Conservation (phyloP, 2,888 invertebrate genomes). For the Drosophila algonquin region DNA sequence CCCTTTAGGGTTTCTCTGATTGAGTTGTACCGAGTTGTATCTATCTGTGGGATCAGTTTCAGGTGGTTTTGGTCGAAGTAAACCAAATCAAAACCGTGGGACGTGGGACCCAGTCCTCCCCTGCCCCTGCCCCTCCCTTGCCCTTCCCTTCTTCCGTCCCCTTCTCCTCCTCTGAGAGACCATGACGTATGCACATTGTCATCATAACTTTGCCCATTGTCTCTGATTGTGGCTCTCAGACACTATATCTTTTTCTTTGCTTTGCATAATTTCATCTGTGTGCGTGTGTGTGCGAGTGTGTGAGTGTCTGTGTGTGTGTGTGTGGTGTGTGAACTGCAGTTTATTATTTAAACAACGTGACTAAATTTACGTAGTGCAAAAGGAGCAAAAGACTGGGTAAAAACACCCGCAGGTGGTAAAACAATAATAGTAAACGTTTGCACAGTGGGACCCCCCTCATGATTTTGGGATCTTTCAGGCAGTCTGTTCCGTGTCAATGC, state of each 20-base stretch:
- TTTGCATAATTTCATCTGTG: slow-evolving; percentile 63
- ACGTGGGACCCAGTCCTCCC: neutral
- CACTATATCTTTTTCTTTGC: slow-evolving; percentile 26
- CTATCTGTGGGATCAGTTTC: slow-evolving; percentile 60
- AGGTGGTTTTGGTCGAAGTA: slow-evolving; percentile 42
- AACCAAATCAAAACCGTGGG: slow-evolving; percentile 38
- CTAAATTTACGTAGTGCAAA: slow-evolving; percentile 69
- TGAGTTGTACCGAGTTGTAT: slow-evolving; percentile 54
- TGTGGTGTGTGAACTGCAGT: slow-evolving; percentile 56
- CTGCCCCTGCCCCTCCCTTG: neutral
- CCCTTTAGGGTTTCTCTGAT: slow-evolving; percentile 54
- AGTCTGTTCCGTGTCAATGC: neutral
- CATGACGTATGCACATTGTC: slow-evolving; percentile 71
- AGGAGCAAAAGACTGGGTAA: slow-evolving; percentile 22
- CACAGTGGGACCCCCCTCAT: slow-evolving; percentile 14
- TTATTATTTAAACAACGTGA: slow-evolving; percentile 80
- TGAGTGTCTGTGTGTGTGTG: slow-evolving; percentile 9
- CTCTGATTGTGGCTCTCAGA: slow-evolving; percentile 57
- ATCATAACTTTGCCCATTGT: slow-evolving; percentile 64
- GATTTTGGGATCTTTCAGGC: no score
- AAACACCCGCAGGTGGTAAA: slow-evolving; percentile 61
- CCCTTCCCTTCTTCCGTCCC: no score
- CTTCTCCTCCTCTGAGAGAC: neutral
- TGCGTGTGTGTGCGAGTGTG: neutral
- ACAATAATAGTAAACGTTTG: slow-evolving; percentile 63